Base-by-base conservation (phyloP, 2,888 invertebrate species). In the Loripinus fragilis region DNA sequence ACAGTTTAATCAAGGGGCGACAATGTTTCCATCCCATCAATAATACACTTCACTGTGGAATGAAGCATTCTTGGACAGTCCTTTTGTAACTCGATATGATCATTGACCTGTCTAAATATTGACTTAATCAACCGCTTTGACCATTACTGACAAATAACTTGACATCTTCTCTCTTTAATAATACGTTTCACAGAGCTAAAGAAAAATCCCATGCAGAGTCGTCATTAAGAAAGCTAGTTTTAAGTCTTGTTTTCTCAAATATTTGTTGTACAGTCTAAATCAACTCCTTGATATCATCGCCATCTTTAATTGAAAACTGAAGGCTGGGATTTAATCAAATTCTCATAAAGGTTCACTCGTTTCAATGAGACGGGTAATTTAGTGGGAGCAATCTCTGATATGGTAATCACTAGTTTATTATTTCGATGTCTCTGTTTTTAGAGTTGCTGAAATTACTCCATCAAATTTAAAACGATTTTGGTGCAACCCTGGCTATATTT, bases 241-340 rank as follows among this genome's bases (percentile, higher is more conserved):
- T 17, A 33, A 28, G 60, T 20, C 33, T 60, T 17, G 60, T 20
- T 33, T 60, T 60, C 60, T 30, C 60, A 60, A 60, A 60, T 60
- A 60, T 60, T 60, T 60, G 60, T 33, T 60, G 60, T 60, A 33
- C 5, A 17, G 33, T 33, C 60, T 60, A 74, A 76, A 70, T 71
- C 66, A 81, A 81, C 76, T 67, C 70, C 30, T 67, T 76, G 38
- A 78, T 68, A 67, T 74, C 72, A 78, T 78, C 72, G 78, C 69
- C 71, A 65, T 52, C 70, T 45, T 68, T 76, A 79, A 82, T 79
- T 78, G 78, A 68, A 82, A 74, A 74, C 75, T 64, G 68, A 71
- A 74, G 65, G 75, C 72, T 55, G 33, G 28, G 38, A 41, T 38
- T 55, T 42, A 67, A 65, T 66, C 30, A 64, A 74, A 71, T 71